Evolutionary conservation across 1,140 invertebrate species (phyloP).

Genomic region (Drosophila varians): DNA sequence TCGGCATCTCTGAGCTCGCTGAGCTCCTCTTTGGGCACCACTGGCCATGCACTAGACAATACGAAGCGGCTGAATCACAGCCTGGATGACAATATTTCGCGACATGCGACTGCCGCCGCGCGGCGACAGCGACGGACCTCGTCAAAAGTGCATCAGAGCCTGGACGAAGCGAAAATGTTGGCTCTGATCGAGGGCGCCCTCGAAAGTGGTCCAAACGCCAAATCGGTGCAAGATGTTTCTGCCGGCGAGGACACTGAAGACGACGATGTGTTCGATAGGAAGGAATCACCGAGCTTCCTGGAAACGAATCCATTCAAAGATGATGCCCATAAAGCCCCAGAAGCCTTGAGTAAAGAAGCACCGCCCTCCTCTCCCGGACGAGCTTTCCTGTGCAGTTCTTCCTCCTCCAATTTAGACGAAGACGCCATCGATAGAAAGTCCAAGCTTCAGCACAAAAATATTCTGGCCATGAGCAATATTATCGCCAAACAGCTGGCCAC

Average conservation of each 20-base stretch:
- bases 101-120: conserved; percentile 58
- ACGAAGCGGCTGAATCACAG: conserved; percentile 87
- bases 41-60: conserved; percentile 52
- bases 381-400: conserved; percentile 50
- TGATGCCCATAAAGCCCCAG: conserved; percentile 50
- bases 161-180: conserved; percentile 86
- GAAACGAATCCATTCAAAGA: conserved; percentile 79
- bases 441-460: conserved; percentile 68
- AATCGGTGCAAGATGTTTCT: conserved; percentile 37
- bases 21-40: conserved; percentile 62
- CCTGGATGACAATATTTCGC: conserved; percentile 87
- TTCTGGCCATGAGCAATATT: conserved; percentile 77
- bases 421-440: conserved; percentile 5
- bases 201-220: conserved; percentile 23
- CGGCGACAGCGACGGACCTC: conserved; percentile 55
- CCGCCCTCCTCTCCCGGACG: conserved; percentile 22
- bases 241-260: conserved; percentile 56
- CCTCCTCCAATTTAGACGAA: conserved; percentile 51
- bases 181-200: conserved; percentile 66
- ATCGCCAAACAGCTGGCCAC: conserved; percentile 75
- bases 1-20: conserved; percentile 86
- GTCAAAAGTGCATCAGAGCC: conserved; percentile 85
- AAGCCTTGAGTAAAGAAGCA: conserved; percentile 3
- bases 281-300: conserved; percentile 61
- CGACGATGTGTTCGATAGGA: conserved; percentile 73